Percentiles rank a stretch among this genome's conserved stretches.
These are phyloP conservation scores for Heterodera schachtii DNA, from an alignment of 1,140 invertebrate species.

Conservation along the genomic window DNA sequence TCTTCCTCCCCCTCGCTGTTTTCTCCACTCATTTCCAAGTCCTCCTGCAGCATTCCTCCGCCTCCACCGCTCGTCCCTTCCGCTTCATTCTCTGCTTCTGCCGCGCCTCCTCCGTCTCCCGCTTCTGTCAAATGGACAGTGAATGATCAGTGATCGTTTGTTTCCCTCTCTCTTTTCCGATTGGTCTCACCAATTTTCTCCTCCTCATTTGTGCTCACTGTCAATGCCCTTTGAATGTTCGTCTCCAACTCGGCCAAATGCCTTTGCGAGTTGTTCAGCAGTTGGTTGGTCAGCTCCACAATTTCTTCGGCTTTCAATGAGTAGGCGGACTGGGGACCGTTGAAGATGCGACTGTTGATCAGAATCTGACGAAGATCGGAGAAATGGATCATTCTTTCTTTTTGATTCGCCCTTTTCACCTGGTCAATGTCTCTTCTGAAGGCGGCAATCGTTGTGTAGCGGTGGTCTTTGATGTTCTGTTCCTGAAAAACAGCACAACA, in stretches of 20 bases:
- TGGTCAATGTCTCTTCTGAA: slow-evolving; percentile 48
- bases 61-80: neutral
- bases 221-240: slow-evolving; percentile 37
- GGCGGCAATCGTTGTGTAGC: slow-evolving; percentile 40
- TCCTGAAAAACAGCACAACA: slow-evolving; percentile 20
- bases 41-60: slow-evolving; percentile 29
- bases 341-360: slow-evolving; percentile 45
- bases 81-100: neutral
- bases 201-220: slow-evolving; percentile 23
- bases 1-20: slow-evolving; percentile 18
- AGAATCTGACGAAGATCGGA: slow-evolving; percentile 35
- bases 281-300: slow-evolving; percentile 30
- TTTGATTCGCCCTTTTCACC: slow-evolving; percentile 27
- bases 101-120: neutral
- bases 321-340: slow-evolving; percentile 47
- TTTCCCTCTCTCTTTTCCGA: too few species aligned
- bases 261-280: slow-evolving; percentile 36
- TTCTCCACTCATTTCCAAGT: slow-evolving; percentile 29
- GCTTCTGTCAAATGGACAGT: neutral
- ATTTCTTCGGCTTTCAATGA: slow-evolving; percentile 52
- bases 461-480: slow-evolving; percentile 51
- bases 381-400: neutral
- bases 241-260: slow-evolving; percentile 41
- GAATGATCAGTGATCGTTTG: neutral
- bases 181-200: slow-evolving; percentile 10